Percentiles rank a stretch among this genome's conserved stretches.
phyloP scores from a whole-genome alignment of 2,888 invertebrate species.

The Melipona bicolor region DNA sequence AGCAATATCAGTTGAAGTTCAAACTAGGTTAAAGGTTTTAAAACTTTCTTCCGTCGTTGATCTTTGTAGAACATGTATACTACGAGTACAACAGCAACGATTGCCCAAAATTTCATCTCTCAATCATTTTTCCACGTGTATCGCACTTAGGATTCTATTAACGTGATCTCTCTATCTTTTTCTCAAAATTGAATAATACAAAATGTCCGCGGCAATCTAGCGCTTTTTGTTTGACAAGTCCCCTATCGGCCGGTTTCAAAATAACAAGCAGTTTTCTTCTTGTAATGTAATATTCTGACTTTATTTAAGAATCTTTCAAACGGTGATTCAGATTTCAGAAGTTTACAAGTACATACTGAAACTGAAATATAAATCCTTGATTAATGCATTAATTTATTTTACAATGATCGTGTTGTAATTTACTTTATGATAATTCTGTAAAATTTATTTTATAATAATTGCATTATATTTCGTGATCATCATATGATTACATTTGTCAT shows the following conservation, averaged over 20 bases:
- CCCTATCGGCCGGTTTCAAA: not conserved
- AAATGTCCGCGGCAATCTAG: slow-evolving; percentile 5
- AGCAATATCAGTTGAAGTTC: not conserved
- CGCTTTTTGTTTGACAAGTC: slow-evolving; percentile 17
- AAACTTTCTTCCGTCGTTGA: slow-evolving; percentile 2
- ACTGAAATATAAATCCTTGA: not conserved
- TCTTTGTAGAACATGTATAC: slow-evolving; percentile 27
- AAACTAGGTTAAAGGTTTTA: not conserved
- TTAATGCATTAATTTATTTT: not conserved
- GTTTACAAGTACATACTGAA: not conserved
- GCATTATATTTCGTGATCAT: not conserved
- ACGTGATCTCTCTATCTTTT: not conserved
- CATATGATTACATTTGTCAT: not conserved
- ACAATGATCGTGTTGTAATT: not conserved
- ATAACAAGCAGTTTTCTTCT: not conserved
- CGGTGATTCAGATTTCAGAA: too few relatives aligned
- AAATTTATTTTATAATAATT: not conserved
- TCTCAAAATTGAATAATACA: slow-evolving; percentile 13
- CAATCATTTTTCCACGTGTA: not conserved
- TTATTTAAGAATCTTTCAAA: not conserved
- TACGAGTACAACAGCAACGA: slow-evolving; percentile 18
- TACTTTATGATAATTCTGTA: not conserved
- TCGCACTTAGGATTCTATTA: not conserved
- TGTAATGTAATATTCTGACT: too few relatives aligned
- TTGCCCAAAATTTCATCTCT: slow-evolving; percentile 35